A percentile compares a stretch with the other conserved stretches of the same genome.
Evolutionary conservation across 1,140 invertebrate genomes (phyloP).

Genomic region (Doryteuthis pealeii): DNA sequence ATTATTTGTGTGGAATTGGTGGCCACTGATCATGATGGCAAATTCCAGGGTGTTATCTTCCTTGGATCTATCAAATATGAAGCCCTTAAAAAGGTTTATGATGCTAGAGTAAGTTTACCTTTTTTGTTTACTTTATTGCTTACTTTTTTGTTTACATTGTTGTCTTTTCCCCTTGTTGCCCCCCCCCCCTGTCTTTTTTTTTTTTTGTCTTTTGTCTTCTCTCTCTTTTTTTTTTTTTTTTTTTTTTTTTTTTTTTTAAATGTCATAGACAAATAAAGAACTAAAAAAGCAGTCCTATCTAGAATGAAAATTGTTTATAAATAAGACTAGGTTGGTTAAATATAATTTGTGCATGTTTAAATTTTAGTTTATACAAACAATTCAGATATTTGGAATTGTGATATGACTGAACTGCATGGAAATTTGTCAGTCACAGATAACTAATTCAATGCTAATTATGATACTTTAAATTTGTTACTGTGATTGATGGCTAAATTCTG

Average conservation of each 20-base stretch:
- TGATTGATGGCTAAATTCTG: too few species aligned
- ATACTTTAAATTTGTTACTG: too few species aligned
- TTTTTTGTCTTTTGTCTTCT: not conserved
- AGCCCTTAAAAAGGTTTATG: constrained; percentile 93
- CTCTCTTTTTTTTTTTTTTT: not conserved
- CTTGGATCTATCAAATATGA: constrained; percentile 96
- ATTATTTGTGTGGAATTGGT: constrained; percentile 98
- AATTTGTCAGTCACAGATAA: too few species aligned
- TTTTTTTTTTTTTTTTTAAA: constrained; percentile 7
- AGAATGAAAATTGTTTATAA: too few species aligned
- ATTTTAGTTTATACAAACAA: too few species aligned
- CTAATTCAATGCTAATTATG: too few species aligned
- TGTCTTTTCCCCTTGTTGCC: not conserved
- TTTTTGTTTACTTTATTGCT: not conserved
- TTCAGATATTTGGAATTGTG: too few species aligned
- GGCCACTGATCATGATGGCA: constrained; percentile 72
- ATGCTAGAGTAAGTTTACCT: constrained; percentile 77
- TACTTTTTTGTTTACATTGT: not conserved
- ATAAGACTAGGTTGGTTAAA: too few species aligned
- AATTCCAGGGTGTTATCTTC: constrained; percentile 88
- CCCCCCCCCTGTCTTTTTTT: not conserved
- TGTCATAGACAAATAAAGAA: too few species aligned
- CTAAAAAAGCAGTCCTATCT: too few species aligned
- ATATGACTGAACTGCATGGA: too few species aligned
- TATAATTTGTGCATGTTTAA: too few species aligned